These are phyloP conservation scores for Pristionchus entomophagus DNA, from an alignment of 2,888 invertebrate species.

Conservation along the genomic window DNA sequence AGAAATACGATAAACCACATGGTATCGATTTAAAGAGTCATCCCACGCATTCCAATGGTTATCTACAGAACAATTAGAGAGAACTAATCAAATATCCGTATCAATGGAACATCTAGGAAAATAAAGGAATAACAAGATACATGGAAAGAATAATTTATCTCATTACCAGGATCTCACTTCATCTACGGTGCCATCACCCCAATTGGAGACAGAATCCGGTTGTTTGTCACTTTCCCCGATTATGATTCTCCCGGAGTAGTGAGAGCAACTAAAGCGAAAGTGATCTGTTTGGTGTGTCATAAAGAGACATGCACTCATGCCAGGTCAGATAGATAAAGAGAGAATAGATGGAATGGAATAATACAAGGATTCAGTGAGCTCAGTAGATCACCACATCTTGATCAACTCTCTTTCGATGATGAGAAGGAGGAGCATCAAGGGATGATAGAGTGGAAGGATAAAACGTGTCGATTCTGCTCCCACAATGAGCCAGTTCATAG, in stretches of 20 bases:
- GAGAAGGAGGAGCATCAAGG: neutral
- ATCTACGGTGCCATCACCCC: neutral
- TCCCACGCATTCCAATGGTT: neutral
- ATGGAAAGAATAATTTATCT: too few relatives aligned
- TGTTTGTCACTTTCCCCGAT: neutral
- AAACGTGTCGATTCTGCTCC: neutral
- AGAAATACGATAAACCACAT: neutral
- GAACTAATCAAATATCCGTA: neutral
- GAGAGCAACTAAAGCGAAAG: neutral
- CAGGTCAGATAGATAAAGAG: too few relatives aligned
- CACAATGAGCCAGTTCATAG: neutral
- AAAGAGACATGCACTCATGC: constrained; percentile 20
- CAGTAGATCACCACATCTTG: too few relatives aligned
- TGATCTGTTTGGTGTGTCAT: neutral
- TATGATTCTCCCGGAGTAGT: neutral
- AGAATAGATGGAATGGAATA: too few relatives aligned
- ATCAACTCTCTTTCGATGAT: too few relatives aligned
- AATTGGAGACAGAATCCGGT: neutral
- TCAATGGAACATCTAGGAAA: too few relatives aligned
- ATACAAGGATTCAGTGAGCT: too few relatives aligned
- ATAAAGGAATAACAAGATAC: too few relatives aligned
- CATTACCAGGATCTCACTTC: neutral
- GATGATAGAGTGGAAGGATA: neutral
- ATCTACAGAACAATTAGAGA: neutral
- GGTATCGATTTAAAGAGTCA: neutral